Evolutionary conservation across 2,888 invertebrate genomes (phyloP), one percentile per base, ranked within the genome.

Genomic region (Tubiluchus corallicola): DNA sequence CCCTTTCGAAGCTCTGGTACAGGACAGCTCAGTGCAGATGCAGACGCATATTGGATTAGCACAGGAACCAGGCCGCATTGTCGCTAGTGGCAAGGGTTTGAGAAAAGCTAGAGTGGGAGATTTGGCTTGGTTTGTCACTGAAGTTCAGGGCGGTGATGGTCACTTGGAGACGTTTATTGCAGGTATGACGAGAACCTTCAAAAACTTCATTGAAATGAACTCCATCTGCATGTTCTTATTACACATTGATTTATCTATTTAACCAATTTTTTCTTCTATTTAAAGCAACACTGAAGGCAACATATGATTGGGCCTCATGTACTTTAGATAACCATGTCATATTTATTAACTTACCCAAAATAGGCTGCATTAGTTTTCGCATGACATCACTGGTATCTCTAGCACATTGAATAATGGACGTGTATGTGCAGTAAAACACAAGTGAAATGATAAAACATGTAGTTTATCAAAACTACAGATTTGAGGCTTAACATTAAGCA

Each of bases 71-170:
- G 55, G 17, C 4, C 50, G 52, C 2, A 54, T 60, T 4, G 47
- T 54, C 18, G 58, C 60, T 3, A 45, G 50, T 3, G 60, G 60
- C 20, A 55, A 57, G 41, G 61, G 60, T 2, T 45, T 60, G 42
- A 47, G 45, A 21, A 45, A 47, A 20, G 60, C 61, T 1, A 54
- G 55, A 41, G 42, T 55, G 16, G 58, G 53, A 9, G 45, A 54
- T 44, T 52, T 54, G 2, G 56, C 60, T 18, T 48, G 55, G n/a
- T 63, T 61, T 47, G 55, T 58, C 47, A 54, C 61, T n/a, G 52
- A 54, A 4, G 46, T 56, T 45, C 54, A 55, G 38, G 54, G 52
- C 29, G 52, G 54, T 38, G 57, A 49, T 19, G 29, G 59, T 19
- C 60, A 61, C 37, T 51, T 62, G n/a, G 44, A 55, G 38, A 52